phyloP scores from a whole-genome alignment of 2,888 invertebrate genomes.

The Drosophila paranaensis region DNA sequence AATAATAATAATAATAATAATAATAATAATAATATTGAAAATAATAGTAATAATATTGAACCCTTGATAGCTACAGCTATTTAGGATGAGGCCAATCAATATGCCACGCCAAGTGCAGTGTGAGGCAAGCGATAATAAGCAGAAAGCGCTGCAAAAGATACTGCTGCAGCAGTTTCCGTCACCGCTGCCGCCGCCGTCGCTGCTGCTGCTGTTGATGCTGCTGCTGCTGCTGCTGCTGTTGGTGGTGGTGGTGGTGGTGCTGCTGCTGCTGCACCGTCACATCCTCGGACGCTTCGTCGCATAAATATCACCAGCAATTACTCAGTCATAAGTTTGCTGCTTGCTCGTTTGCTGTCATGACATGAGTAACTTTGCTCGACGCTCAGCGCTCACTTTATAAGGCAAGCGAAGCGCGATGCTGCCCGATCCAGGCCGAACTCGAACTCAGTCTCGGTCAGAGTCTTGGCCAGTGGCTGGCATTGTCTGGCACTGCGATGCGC shows the following conservation, averaged over 20 bases:
- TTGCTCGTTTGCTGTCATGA: conserved; percentile 78
- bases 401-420: conserved; percentile 46
- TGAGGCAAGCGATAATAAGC: conserved; percentile 67
- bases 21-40: too few species aligned
- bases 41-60: too few species aligned
- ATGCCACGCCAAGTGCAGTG: conserved; percentile 59
- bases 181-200: conserved; percentile 15
- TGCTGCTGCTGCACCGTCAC: conserved; percentile 35
- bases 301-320: conserved; percentile 84
- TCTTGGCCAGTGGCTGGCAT: conserved; percentile 35
- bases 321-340: conserved; percentile 84
- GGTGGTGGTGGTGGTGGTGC: background rate
- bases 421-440: conserved; percentile 19
- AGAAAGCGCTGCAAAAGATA: conserved; percentile 45
- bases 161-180: conserved; percentile 49
- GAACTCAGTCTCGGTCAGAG: background rate
- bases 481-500: conserved; percentile 47
- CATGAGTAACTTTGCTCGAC: conserved; percentile 76
- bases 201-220: conserved; percentile 18
- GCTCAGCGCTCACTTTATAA: conserved; percentile 71
- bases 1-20: too few species aligned
- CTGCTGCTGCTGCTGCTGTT: background rate
- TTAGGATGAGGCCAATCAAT: conserved; percentile 32
- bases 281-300: conserved; percentile 83
- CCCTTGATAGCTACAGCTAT: too few species aligned